Base-by-base conservation (phyloP, 2,113 vertebrate genomes). In the Spea bombifrons region DNA sequence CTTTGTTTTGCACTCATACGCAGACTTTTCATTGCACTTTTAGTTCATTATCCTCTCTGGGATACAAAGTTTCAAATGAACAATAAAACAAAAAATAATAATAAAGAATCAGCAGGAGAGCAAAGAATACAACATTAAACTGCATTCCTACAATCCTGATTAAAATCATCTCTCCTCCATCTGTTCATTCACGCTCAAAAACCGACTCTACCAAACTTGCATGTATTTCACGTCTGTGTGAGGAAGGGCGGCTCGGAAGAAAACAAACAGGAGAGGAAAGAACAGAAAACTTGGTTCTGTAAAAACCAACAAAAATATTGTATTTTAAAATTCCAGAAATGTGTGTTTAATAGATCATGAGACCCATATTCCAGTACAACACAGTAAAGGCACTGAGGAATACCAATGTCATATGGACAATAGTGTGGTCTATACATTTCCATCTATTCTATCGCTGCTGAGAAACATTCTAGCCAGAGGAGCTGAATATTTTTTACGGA, bases 81-180 rank as follows among this genome's bases (percentile, higher is more conserved):
- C 50, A 53, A 12, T 53, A 7, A 53, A 53, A 53, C 10, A 43
- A 16, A 59, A 53, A 75, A 75, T 52, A 44, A 75, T 64, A 66
- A 53, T 67, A 75, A 75, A 75, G 73, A 65, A 65, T 66, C 65
- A 46, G 49, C 59, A 75, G 48, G 10, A n/a, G 61, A 67, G 65
- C 15, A 67, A 75, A 55, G 30, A 17, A 75, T 66, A 66, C 61
- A 55, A 53, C 55, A 45, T 75, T 45, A 66, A 44, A 75, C 47
- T 67, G 63, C 61, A 75, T 75, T 75, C 61, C 61, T 52, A 59
- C 61, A 66, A 75, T 65, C 73, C 61, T 44, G n/a, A 47, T 66
- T 66, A 75, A 52, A 75, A 50, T 43, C 13, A 75, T 15, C 73
- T 59, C 63, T 75, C 73, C 66, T n/a, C 46, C 73, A 75, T 66